Base-by-base conservation (phyloP, 1,140 invertebrate species). In the Ectropis grisescens region DNA sequence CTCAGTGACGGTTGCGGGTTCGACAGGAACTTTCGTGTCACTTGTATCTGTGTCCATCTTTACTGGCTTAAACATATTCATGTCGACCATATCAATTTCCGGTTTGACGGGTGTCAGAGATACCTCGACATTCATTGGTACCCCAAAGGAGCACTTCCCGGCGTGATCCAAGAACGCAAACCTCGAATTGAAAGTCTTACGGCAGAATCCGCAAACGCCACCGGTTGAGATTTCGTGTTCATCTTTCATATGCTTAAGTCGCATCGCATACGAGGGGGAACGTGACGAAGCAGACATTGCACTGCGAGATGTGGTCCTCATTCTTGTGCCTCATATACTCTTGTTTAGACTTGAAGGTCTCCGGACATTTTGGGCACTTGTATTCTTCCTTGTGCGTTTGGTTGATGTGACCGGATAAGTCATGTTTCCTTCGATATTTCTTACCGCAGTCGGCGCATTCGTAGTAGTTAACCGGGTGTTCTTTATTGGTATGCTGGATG, bases 401-500 rank as follows among this genome's bases (percentile, higher is more conserved):
- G 9, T 54, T 41, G 5, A 45, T 22, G 29, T 68, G 64, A 2
- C 47, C 32, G 8, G 34, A 39, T 9, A 61, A 42, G 19, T 66
- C 56, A 24, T 44, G 45, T 30, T 60, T 57, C 29, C 59, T 64
- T 25, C 59, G 58, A 26, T 64, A 68, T 6, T 34, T 51, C n/a
- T 48, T 41, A 12, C 41, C 34, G 31, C 59, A 65, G 12, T 53
- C 19, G 1, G 30, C 6, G 13, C 64, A 65, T 9, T 32, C 9
- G 9, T 50, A 56, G 29, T 49, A 48, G 13, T 58, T 52, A 14
- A 10, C 41, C 0, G 55, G 50, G 39, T 65, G 65, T 2, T 10
- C 41, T 2, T 25, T 41, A 11, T 67, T 58, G 3, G 66, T 47
- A 19, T 74, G 69, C 8, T 15, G 37, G 10, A 62, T 41, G 11